These are phyloP conservation scores for Ganaspis brasiliensis DNA, from an alignment of 2,888 invertebrate genomes.

Conservation along the genomic window DNA sequence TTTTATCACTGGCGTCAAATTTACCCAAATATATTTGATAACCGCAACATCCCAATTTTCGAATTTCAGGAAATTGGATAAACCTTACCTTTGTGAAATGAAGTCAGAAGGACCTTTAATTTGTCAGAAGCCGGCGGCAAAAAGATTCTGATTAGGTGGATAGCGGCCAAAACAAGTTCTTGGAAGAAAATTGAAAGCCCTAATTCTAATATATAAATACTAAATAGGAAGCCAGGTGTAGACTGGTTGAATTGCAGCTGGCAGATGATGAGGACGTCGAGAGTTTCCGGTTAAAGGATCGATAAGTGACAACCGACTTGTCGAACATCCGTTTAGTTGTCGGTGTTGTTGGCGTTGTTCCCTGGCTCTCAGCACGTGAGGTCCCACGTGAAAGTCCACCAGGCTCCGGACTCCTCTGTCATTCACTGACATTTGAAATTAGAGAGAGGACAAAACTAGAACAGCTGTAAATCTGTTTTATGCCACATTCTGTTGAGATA, in stretches of 20 bases:
- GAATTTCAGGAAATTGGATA: too few relatives aligned
- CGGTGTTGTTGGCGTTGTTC: background rate
- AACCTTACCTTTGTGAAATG: too few relatives aligned
- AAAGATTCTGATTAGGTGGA: background rate
- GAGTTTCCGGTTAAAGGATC: constrained; percentile 38
- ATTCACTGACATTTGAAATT: constrained; percentile 15
- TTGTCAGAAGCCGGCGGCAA: background rate
- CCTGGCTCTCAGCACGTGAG: constrained; percentile 7
- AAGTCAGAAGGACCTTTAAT: too few relatives aligned
- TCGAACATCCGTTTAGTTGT: constrained; percentile 19
- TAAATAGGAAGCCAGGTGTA: constrained; percentile 38
- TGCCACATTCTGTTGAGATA: constrained; percentile 23
- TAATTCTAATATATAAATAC: constrained; percentile 14
- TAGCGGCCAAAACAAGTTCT: background rate
- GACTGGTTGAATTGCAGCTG: constrained; percentile 33
- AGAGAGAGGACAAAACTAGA: constrained; percentile 22
- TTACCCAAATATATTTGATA: too few relatives aligned
- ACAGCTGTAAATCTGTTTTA: constrained; percentile 35
- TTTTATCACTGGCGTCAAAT: too few relatives aligned
- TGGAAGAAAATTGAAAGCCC: constrained; percentile 5
- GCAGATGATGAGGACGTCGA: background rate
- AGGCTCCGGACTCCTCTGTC: background rate
- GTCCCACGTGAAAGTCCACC: constrained; percentile 5
- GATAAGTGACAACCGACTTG: constrained; percentile 28
- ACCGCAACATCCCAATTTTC: too few relatives aligned